Evolutionary conservation across 2,888 invertebrate genomes (phyloP).

Genomic region (Altica lythri): DNA sequence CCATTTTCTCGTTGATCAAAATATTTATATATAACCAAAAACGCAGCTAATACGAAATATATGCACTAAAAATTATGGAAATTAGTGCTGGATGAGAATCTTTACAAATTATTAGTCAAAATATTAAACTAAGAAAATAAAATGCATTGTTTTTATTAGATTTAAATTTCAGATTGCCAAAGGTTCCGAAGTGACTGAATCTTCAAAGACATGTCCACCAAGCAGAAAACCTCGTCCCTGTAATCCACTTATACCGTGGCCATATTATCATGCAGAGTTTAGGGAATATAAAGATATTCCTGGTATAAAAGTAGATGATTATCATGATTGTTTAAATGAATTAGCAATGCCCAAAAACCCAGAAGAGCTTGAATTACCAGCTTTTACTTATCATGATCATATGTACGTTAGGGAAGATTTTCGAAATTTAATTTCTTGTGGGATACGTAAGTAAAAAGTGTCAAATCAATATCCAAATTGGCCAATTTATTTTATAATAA

Average conservation of each 20-base stretch:
- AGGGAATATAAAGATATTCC: neutral
- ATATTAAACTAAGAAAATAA: too few species aligned
- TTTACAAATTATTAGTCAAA: too few species aligned
- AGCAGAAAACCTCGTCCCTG: neutral
- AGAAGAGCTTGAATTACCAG: conserved; percentile 43
- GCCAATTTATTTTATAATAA: too few species aligned
- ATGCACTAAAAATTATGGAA: too few species aligned
- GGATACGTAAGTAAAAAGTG: conserved; percentile 36
- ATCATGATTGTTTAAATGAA: conserved; percentile 50
- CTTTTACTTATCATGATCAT: conserved; percentile 49
- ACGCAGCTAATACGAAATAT: too few species aligned
- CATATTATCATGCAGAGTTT: neutral
- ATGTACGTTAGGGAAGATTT: conserved; percentile 55
- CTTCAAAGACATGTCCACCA: neutral
- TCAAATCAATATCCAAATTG: too few species aligned
- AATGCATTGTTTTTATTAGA: too few species aligned
- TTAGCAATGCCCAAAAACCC: conserved; percentile 33
- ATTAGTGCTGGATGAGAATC: too few species aligned
- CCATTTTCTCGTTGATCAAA: too few species aligned
- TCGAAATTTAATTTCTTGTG: conserved; percentile 49
- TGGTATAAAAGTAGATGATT: conserved; percentile 37
- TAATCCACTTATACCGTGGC: conserved; percentile 21
- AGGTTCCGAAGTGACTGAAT: conserved; percentile 24
- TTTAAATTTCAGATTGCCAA: too few species aligned
- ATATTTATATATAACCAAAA: too few species aligned